Evolutionary conservation across 2,113 vertebrate species (phyloP).

Genomic region (Plestiodon gilberti): DNA sequence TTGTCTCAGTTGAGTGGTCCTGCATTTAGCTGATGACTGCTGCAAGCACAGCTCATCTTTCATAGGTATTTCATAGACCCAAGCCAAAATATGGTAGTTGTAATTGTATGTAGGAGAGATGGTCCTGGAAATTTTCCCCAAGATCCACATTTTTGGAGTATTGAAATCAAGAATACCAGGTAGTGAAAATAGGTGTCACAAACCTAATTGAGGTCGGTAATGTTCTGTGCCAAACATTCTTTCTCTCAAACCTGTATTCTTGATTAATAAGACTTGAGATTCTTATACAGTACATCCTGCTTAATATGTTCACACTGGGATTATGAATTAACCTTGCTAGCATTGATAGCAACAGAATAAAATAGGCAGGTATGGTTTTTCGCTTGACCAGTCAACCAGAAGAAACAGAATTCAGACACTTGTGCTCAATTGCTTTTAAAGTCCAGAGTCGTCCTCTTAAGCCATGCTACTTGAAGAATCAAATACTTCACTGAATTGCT

Average conservation of each 20-base stretch:
- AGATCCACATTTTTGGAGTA: background rate
- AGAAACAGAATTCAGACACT: background rate
- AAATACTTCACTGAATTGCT: background rate
- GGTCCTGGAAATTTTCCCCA: background rate
- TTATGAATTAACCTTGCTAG: background rate
- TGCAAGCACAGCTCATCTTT: background rate
- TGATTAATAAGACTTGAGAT: background rate
- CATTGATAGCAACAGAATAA: background rate
- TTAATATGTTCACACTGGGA: background rate
- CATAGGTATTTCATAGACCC: background rate
- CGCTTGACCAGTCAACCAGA: background rate
- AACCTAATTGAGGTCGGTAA: background rate
- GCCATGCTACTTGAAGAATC: background rate
- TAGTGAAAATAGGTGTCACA: background rate
- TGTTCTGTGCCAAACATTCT: background rate
- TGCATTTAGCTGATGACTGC: background rate
- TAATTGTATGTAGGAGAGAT: background rate
- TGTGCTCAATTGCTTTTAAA: background rate
- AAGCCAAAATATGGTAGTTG: background rate
- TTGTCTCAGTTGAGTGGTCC: background rate
- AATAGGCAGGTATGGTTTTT: background rate
- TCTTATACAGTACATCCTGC: background rate
- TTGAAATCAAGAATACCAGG: background rate
- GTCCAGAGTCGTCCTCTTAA: background rate
- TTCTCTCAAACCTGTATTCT: background rate